Evolutionary conservation across 2,888 invertebrate species (phyloP), one percentile per base, ranked within the genome.

Genomic region (Epirrhoe tristata): DNA sequence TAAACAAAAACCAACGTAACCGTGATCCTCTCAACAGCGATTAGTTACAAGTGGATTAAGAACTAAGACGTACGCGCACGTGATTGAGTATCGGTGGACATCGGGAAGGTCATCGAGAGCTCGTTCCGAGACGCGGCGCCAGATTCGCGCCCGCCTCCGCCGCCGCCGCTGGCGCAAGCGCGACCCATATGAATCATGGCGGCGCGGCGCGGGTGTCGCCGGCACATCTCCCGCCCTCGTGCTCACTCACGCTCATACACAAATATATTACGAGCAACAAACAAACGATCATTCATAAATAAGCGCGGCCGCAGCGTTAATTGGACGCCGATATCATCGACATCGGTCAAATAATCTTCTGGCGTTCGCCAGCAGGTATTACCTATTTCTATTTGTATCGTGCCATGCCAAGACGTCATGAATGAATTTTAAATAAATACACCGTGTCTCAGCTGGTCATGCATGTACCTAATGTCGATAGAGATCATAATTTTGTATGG

Each of bases 1-100:
- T 65, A 65, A 43, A 55, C 73, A 72, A 77, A 66, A 75, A 76
- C 70, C 72, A 76, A 79, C 77, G 78, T 78, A 79, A 79, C 81
- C 77, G 79, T 87, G 88, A 87, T 88, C 84, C 85, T 87, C 88
- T 90, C 90, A 90, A 89, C 90, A 90, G 89, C 89, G 89, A 91
- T 85, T 89, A 89, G 91, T 90, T 91, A 85, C 89, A 89, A 89
- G 90, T 84, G 80, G 81, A 81, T 78, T 81, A 80, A 75, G 77
- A 81, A 81, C 82, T 85, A 84, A 79, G 75, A 84, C 83, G 80
- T 81, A 85, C 82, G 83, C 81, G 82, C 89, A 85, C 85, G 85
- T 85, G 87, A 87, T 82, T 70, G 72, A 78, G 77, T 81, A 82
- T 85, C 82, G 85, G 83, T 85, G 86, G 85, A 82, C 84, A 80